Percentiles rank a stretch among this genome's conserved stretches.
These are phyloP conservation scores for Antrozous pallidus DNA, from an alignment of 2,797 vertebrate species.

Conservation along the genomic window DNA sequence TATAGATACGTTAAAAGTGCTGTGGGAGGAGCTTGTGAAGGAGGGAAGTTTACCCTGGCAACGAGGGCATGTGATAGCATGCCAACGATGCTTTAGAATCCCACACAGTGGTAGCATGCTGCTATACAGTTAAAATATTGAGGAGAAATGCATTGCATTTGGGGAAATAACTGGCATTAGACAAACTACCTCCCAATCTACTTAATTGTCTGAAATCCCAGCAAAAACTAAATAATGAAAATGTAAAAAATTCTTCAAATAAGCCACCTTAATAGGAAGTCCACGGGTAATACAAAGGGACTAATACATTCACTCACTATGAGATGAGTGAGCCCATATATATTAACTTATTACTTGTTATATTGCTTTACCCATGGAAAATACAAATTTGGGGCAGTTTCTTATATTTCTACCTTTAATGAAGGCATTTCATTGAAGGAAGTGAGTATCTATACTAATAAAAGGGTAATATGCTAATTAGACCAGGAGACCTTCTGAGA, in stretches of 20 bases:
- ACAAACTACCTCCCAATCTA: neutral
- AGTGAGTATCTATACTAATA: too few relatives aligned
- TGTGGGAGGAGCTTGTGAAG: neutral
- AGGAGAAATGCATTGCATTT: neutral
- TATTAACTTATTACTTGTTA: neutral
- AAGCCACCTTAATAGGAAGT: neutral
- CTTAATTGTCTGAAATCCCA: constrained; percentile 30
- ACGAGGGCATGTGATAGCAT: neutral
- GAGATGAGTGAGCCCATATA: neutral
- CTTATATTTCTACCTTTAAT: neutral
- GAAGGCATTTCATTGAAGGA: neutral
- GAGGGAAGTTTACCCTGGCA: neutral
- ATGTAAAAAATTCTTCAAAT: neutral
- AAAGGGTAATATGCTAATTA: too few relatives aligned
- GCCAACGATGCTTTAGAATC: neutral
- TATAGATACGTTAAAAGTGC: neutral
- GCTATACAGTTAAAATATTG: neutral
- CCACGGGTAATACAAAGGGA: neutral
- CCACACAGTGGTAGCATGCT: neutral
- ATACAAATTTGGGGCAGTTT: neutral
- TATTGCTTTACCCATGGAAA: neutral
- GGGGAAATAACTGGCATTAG: neutral
- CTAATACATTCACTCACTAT: neutral
- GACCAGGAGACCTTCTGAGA: too few relatives aligned
- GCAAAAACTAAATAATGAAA: neutral